These are phyloP conservation scores for Lerista edwardsae DNA, from an alignment of 2,797 vertebrate genomes.

Conservation along the genomic window DNA sequence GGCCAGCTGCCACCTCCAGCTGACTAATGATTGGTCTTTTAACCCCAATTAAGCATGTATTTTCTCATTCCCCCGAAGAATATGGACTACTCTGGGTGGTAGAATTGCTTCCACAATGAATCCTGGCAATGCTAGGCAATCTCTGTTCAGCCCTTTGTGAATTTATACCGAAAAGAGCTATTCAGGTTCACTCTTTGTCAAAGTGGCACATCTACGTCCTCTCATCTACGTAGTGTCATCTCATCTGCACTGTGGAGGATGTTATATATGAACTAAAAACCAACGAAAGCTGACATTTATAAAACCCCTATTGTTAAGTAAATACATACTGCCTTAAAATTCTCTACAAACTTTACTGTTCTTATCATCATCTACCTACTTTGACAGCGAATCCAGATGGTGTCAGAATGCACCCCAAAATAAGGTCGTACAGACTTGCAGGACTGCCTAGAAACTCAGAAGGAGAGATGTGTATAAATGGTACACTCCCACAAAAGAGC, in stretches of 20 bases:
- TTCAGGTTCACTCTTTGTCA: constrained; percentile 11
- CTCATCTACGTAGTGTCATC: constrained; percentile 36
- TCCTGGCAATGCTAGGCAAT: constrained; percentile 48
- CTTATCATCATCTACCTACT: too few species aligned
- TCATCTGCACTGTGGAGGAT: constrained; percentile 1
- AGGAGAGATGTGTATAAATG: too few species aligned
- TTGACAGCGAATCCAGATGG: too few species aligned
- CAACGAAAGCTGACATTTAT: constrained; percentile 1
- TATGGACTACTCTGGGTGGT: constrained; percentile 45
- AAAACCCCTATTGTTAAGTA: constrained; percentile 41
- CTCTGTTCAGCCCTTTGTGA: constrained; percentile 38
- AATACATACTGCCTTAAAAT: neutral
- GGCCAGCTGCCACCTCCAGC: constrained; percentile 66
- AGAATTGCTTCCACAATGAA: constrained; percentile 65
- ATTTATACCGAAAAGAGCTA: constrained; percentile 33
- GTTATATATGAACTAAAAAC: constrained; percentile 45
- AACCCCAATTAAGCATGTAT: constrained; percentile 61
- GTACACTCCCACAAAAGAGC: too few species aligned
- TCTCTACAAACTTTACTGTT: too few species aligned
- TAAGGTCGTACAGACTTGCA: too few species aligned
- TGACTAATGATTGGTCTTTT: constrained; percentile 59
- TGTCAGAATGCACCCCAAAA: too few species aligned
- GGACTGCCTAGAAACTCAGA: too few species aligned
- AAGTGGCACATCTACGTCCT: constrained; percentile 25
- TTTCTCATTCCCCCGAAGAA: constrained; percentile 64